Evolutionary conservation across 2,888 invertebrate genomes (phyloP).

Genomic region (Enchytraeus crypticus): DNA sequence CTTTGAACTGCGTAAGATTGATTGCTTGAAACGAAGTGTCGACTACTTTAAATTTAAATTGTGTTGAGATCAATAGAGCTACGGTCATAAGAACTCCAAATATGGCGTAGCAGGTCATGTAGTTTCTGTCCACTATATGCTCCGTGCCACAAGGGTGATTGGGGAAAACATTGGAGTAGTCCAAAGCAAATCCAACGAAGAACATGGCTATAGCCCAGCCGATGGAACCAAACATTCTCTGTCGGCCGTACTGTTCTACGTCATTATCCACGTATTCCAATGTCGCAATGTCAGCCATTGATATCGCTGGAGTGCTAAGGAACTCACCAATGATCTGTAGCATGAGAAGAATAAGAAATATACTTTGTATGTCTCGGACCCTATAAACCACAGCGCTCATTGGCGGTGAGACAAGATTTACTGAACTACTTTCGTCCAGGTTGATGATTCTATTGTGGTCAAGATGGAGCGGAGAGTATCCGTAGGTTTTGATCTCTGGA

Average conservation of each 20-base stretch:
- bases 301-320: slow-evolving; percentile 88
- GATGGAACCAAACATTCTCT: slow-evolving; percentile 93
- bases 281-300: slow-evolving; percentile 64
- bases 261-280: slow-evolving; percentile 67
- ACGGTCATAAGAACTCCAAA: slow-evolving; percentile 94
- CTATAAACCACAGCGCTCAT: slow-evolving; percentile 89
- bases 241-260: slow-evolving; percentile 69
- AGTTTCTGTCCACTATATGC: slow-evolving; percentile 86
- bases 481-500: slow-evolving; percentile 21
- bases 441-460: slow-evolving; percentile 34
- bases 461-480: slow-evolving; percentile 31
- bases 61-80: slow-evolving; percentile 81
- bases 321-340: slow-evolving; percentile 93
- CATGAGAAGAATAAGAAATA: slow-evolving; percentile 78
- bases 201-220: slow-evolving; percentile 99
- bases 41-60: slow-evolving; percentile 58
- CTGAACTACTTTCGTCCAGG: slow-evolving; percentile 27
- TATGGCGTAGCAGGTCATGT: slow-evolving; percentile 94
- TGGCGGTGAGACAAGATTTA: slow-evolving; percentile 58
- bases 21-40: slow-evolving; percentile 23
- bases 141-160: slow-evolving; percentile 76
- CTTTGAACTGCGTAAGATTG: slow-evolving; percentile 34
- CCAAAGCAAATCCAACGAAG: slow-evolving; percentile 70
- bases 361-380: slow-evolving; percentile 78
- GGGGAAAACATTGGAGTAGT: slow-evolving; percentile 91